Conservation (phyloP, 2,797 vertebrate species). For the Sorex maritimensis region DNA sequence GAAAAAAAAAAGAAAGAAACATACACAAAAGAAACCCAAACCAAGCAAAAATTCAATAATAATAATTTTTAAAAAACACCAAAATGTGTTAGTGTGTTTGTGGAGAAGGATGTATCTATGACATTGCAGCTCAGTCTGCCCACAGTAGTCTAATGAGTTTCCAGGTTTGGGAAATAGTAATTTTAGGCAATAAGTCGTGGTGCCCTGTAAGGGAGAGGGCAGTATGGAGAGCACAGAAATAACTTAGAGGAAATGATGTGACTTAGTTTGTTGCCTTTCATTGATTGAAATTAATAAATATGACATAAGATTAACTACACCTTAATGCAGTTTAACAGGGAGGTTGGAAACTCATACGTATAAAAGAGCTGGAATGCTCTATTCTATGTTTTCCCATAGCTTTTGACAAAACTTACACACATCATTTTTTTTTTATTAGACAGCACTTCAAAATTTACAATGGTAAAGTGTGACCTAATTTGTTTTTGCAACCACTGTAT, state of each 20-base stretch:
- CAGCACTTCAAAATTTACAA: slow-evolving; percentile 25
- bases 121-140: background rate
- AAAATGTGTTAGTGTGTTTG: background rate
- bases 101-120: background rate
- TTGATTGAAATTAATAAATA: slow-evolving; percentile 54
- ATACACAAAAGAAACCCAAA: background rate
- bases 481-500: background rate
- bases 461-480: background rate
- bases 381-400: background rate
- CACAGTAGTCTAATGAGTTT: background rate
- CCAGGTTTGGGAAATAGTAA: background rate
- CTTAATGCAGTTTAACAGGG: background rate
- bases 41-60: background rate
- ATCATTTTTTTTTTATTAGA: background rate
- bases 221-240: background rate
- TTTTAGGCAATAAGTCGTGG: background rate
- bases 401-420: background rate
- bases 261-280: background rate
- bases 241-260: slow-evolving; percentile 4
- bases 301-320: slow-evolving; percentile 33
- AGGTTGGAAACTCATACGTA: background rate
- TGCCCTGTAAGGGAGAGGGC: background rate
- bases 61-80: background rate
- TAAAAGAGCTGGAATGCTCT: background rate
- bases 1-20: background rate